Percentiles rank a stretch among this genome's conserved stretches.
Conservation (phyloP, 2,113 vertebrate species). For the Hucho hucho region DNA sequence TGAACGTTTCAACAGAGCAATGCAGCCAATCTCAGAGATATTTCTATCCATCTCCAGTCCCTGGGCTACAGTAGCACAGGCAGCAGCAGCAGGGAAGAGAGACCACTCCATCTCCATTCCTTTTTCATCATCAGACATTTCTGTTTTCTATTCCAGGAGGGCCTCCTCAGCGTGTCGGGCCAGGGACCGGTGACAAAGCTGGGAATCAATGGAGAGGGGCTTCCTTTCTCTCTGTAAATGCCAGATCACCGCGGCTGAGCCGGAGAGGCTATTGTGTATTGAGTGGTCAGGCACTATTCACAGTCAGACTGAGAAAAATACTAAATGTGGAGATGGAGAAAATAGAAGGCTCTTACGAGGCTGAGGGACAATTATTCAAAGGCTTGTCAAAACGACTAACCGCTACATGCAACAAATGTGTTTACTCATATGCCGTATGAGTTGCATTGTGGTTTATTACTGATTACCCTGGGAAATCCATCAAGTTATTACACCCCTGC, state of each 20-base stretch:
- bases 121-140: constrained; percentile 27
- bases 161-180: not conserved
- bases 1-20: not conserved
- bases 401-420: no score
- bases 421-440: no score
- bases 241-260: not conserved
- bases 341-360: not conserved
- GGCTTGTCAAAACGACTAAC: no score
- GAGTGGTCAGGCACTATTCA: not conserved
- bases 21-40: not conserved
- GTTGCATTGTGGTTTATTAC: no score
- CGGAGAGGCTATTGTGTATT: no score
- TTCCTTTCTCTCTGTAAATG: constrained; percentile 1
- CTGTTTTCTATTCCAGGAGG: constrained; percentile 9
- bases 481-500: no score
- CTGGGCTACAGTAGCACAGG: not conserved
- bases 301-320: not conserved
- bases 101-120: not conserved
- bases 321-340: not conserved
- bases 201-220: not conserved
- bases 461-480: no score
- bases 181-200: constrained; percentile 21
- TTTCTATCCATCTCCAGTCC: not conserved
- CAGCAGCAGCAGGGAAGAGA: not conserved
- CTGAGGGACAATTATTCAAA: not conserved